These are phyloP conservation scores for Heliothis virescens DNA, from an alignment of 1,140 invertebrate genomes.

Conservation along the genomic window DNA sequence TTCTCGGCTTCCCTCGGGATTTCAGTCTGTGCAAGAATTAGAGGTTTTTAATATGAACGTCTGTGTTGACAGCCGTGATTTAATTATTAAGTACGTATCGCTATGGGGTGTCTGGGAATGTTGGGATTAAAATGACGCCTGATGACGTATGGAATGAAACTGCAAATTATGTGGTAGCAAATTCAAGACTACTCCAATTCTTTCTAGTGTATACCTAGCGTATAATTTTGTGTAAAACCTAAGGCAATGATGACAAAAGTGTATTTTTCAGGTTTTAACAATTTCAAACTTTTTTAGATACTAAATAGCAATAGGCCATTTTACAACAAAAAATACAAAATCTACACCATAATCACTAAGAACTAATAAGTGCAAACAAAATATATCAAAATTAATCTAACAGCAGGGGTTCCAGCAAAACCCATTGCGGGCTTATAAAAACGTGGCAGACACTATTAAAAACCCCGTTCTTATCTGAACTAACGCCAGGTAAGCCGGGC, in stretches of 20 bases:
- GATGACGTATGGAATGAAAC: too few relatives aligned
- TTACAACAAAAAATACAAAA: too few relatives aligned
- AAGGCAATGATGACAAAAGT: too few relatives aligned
- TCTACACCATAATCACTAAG: not conserved
- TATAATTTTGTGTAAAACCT: too few relatives aligned
- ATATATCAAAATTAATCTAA: constrained; percentile 40
- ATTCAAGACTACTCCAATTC: too few relatives aligned
- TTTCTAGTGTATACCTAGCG: too few relatives aligned
- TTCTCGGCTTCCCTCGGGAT: constrained; percentile 13
- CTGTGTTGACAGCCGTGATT: constrained; percentile 6
- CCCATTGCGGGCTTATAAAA: constrained; percentile 42
- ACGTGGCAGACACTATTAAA: constrained; percentile 44
- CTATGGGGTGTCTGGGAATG: too few relatives aligned
- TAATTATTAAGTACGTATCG: not conserved
- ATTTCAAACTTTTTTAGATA: too few relatives aligned
- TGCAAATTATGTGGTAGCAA: too few relatives aligned
- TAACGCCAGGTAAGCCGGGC: constrained; percentile 46
- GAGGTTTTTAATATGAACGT: constrained; percentile 14
- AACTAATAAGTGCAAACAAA: constrained; percentile 20
- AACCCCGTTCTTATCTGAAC: constrained; percentile 43
- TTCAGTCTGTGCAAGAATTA: constrained; percentile 32
- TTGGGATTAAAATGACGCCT: too few relatives aligned
- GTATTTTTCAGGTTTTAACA: too few relatives aligned
- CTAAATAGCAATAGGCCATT: too few relatives aligned
- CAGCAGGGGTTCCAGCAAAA: constrained; percentile 1